A percentile compares a stretch with the other conserved stretches of the same genome.
These are phyloP conservation scores for Scolopax mira DNA, from an alignment of 2,113 vertebrate species.

Conservation along the genomic window DNA sequence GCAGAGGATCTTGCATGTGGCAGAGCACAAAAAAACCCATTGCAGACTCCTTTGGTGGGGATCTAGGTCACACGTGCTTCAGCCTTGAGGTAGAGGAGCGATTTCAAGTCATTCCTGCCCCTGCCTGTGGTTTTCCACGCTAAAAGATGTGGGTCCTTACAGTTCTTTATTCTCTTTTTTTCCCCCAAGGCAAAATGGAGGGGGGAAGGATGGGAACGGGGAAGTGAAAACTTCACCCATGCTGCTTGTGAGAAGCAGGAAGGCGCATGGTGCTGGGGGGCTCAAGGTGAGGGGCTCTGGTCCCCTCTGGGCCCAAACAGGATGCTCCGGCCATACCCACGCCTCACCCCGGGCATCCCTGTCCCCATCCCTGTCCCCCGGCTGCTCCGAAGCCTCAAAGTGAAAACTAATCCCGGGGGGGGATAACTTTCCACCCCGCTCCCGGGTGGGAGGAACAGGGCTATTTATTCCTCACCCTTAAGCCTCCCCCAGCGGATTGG, in stretches of 20 bases:
- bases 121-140: not conserved
- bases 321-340: not conserved
- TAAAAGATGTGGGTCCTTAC: not conserved
- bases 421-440: not conserved
- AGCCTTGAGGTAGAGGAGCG: not conserved
- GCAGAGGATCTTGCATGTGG: not conserved
- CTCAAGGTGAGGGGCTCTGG: not conserved
- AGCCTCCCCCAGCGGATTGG: not conserved
- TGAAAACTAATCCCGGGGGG: constrained; percentile 3
- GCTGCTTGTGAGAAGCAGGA: not conserved
- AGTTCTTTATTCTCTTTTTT: not conserved
- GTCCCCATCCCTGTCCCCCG: not conserved
- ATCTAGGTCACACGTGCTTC: not conserved
- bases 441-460: not conserved
- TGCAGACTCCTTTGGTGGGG: not conserved
- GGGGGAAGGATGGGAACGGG: not conserved
- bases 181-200: not conserved
- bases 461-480: constrained; percentile 57
- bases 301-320: not conserved
- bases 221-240: not conserved
- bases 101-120: not conserved
- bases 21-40: not conserved
- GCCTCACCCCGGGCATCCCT: not conserved
- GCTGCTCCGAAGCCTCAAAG: not conserved
- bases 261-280: not conserved